A percentile compares a stretch with the other conserved stretches of the same genome.
These are phyloP conservation scores for Epirrita christyi DNA, from an alignment of 2,888 invertebrate species.

Conservation along the genomic window DNA sequence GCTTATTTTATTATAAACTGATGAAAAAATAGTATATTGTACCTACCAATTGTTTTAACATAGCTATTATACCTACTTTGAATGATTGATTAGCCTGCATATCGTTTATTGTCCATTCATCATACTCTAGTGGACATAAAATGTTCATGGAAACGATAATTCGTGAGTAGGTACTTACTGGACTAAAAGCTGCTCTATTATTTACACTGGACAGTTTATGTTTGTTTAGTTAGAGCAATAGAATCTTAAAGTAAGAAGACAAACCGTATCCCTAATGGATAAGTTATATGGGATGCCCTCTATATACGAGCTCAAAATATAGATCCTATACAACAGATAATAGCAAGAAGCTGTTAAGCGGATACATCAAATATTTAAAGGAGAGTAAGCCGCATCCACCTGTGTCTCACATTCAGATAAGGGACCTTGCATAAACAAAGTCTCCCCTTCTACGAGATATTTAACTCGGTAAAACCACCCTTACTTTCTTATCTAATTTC, in stretches of 20 bases:
- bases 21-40: too few species aligned
- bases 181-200: constrained; percentile 26
- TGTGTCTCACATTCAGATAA: constrained; percentile 59
- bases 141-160: constrained; percentile 1
- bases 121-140: constrained; percentile 3
- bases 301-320: constrained; percentile 36
- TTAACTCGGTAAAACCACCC: constrained; percentile 25
- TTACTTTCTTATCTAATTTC: constrained; percentile 27
- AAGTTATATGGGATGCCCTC: constrained; percentile 28
- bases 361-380: constrained; percentile 75
- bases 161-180: constrained; percentile 3
- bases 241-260: constrained; percentile 35
- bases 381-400: constrained; percentile 66
- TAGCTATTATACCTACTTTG: background rate
- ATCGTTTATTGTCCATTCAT: constrained; percentile 7
- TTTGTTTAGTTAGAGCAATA: constrained; percentile 26
- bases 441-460: constrained; percentile 27
- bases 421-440: constrained; percentile 49
- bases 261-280: constrained; percentile 35
- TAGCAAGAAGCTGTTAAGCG: constrained; percentile 63
- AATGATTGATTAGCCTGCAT: background rate
- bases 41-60: too few species aligned
- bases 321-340: constrained; percentile 50
- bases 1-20: too few species aligned
- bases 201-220: constrained; percentile 30